phyloP scores from a whole-genome alignment of 1,140 invertebrate species.

The Drosophila funebris region DNA sequence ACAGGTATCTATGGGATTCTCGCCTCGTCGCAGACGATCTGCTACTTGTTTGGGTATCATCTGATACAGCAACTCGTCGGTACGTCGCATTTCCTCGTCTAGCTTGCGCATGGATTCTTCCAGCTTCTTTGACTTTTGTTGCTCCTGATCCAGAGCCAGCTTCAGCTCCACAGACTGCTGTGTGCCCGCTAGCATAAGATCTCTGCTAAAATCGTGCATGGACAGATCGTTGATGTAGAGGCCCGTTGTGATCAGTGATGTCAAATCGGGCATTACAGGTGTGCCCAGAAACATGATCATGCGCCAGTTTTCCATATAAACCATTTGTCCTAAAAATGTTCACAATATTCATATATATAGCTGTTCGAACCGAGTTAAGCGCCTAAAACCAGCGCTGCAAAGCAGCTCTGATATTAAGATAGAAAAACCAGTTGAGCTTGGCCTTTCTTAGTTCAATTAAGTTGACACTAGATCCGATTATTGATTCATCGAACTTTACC shows the following conservation, averaged over 20 bases:
- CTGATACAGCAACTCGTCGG: slow-evolving; percentile 97
- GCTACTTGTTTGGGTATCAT: slow-evolving; percentile 99
- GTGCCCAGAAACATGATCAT: slow-evolving; percentile 98
- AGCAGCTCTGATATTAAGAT: no score
- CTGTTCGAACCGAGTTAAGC: neutral
- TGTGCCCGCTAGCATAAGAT: slow-evolving; percentile 97
- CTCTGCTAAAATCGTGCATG: slow-evolving; percentile 99
- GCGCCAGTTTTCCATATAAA: slow-evolving; percentile 98
- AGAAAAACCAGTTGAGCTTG: no score
- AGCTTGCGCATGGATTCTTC: slow-evolving; percentile 98
- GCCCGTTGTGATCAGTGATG: slow-evolving; percentile 93
- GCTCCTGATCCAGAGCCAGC: slow-evolving; percentile 97
- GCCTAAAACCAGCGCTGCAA: no score
- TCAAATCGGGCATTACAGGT: slow-evolving; percentile 96
- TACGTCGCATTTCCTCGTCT: slow-evolving; percentile 97
- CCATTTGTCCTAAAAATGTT: slow-evolving; percentile 93
- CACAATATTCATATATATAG: neutral
- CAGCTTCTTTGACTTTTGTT: slow-evolving; percentile 97
- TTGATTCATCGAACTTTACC: no score
- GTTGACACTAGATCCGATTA: no score
- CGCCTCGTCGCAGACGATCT: slow-evolving; percentile 94
- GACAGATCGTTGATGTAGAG: slow-evolving; percentile 98
- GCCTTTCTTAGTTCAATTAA: no score
- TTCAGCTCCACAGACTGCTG: slow-evolving; percentile 98
- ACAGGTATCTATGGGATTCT: slow-evolving; percentile 97